Percentiles rank a stretch among this genome's conserved stretches.
These are phyloP conservation scores for Bovichtus variegatus DNA, from an alignment of 2,797 vertebrate genomes.

Conservation along the genomic window DNA sequence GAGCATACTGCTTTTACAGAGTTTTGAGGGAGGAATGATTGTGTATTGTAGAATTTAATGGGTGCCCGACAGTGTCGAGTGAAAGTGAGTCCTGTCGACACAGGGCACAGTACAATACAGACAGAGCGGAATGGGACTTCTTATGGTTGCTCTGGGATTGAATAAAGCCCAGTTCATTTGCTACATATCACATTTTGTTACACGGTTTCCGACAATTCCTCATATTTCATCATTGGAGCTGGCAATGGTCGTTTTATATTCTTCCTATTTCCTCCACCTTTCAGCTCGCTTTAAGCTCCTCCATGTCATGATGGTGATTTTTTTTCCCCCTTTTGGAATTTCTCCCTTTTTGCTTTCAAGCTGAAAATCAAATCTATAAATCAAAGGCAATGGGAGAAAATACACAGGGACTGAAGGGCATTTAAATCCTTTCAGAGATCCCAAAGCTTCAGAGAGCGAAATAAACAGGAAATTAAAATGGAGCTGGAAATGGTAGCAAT, in stretches of 20 bases:
- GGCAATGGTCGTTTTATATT: constrained; percentile 77
- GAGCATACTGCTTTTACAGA: constrained; percentile 55
- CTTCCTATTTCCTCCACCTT: constrained; percentile 75
- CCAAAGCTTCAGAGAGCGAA: constrained; percentile 74
- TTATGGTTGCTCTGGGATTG: constrained; percentile 78
- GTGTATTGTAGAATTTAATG: constrained; percentile 73
- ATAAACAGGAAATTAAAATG: constrained; percentile 85
- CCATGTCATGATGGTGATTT: constrained; percentile 61
- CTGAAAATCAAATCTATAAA: constrained; percentile 84
- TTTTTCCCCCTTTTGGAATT: constrained; percentile 65
- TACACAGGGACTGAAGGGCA: constrained; percentile 74
- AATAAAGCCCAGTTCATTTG: constrained; percentile 82
- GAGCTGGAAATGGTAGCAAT: constrained; percentile 75
- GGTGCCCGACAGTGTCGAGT: constrained; percentile 63
- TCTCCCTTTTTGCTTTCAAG: constrained; percentile 74
- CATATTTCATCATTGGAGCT: constrained; percentile 75
- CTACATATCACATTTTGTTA: constrained; percentile 79
- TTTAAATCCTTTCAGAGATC: constrained; percentile 81
- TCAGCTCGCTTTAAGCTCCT: constrained; percentile 79
- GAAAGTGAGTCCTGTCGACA: constrained; percentile 72
- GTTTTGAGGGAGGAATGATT: constrained; percentile 65
- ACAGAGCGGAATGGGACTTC: constrained; percentile 63
- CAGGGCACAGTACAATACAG: constrained; percentile 71
- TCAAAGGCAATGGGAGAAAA: constrained; percentile 80
- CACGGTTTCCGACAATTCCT: constrained; percentile 76